A percentile compares a stretch with the other conserved stretches of the same genome.
phyloP scores from a whole-genome alignment of 2,888 invertebrate genomes.

The Malthinus seriepunctatus region DNA sequence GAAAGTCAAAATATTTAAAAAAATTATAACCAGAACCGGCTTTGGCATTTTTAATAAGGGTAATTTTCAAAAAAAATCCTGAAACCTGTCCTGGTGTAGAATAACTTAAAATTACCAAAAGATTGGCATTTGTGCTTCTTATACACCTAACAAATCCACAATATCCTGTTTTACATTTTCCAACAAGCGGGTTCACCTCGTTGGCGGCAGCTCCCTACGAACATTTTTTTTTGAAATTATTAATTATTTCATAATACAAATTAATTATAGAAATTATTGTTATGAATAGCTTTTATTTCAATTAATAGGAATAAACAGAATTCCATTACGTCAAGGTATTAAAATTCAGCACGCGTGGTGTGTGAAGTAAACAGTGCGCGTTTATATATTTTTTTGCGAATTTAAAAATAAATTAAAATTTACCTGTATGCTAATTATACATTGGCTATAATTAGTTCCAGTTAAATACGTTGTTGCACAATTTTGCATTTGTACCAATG shows the following conservation, averaged over 20 bases:
- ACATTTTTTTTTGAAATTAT: background rate
- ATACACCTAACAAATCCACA: conserved; percentile 66
- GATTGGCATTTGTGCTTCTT: conserved; percentile 60
- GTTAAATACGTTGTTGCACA: conserved; percentile 61
- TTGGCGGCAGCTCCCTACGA: conserved; percentile 41
- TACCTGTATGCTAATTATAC: conserved; percentile 52
- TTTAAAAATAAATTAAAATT: conserved; percentile 23
- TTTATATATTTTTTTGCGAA: too few relatives aligned
- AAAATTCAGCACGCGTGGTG: too few relatives aligned
- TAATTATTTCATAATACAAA: background rate
- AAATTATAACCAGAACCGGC: too few relatives aligned
- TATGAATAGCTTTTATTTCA: too few relatives aligned
- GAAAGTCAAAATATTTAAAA: too few relatives aligned
- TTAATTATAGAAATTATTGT: too few relatives aligned
- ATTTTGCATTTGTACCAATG: conserved; percentile 57
- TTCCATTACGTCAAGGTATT: too few relatives aligned
- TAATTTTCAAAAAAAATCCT: too few relatives aligned
- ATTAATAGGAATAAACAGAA: too few relatives aligned
- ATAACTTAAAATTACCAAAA: conserved; percentile 54
- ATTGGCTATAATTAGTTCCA: conserved; percentile 58
- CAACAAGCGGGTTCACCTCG: conserved; percentile 37
- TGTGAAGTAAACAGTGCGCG: too few relatives aligned
- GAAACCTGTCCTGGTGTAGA: background rate
- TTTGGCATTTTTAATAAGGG: too few relatives aligned
- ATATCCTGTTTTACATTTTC: conserved; percentile 61